phyloP scores from a whole-genome alignment of 2,888 invertebrate genomes.

The Nemotelus pantherinus region DNA sequence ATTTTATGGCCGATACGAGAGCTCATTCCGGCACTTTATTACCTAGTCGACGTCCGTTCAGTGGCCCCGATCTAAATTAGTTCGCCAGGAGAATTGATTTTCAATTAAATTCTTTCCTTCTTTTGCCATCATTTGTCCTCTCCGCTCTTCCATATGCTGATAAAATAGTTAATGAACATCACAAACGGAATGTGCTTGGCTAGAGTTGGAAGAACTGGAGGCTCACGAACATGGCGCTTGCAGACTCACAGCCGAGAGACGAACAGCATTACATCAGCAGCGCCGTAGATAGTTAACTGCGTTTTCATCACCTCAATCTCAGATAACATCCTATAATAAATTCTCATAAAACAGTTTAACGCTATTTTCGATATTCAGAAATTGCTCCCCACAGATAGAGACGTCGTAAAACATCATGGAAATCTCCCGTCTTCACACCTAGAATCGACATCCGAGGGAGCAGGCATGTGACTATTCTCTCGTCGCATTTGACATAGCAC shows the following conservation, averaged over 20 bases:
- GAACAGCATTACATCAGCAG: background rate
- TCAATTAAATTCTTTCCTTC: conserved; percentile 45
- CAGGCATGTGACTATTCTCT: no score
- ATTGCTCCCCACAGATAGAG: conserved; percentile 10
- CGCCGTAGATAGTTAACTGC: background rate
- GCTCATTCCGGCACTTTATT: conserved; percentile 45
- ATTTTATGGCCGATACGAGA: conserved; percentile 49
- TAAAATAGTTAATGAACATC: background rate
- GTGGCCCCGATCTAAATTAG: conserved; percentile 46
- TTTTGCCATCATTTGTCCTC: background rate
- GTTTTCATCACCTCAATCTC: background rate
- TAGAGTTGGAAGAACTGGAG: no score
- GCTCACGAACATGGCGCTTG: no score
- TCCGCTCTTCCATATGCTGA: background rate
- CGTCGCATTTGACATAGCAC: no score
- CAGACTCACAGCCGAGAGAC: no score
- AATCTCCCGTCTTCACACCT: conserved; percentile 3
- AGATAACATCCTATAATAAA: conserved; percentile 19
- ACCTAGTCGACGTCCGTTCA: conserved; percentile 20
- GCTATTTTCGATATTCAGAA: conserved; percentile 18
- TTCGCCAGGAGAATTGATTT: conserved; percentile 46
- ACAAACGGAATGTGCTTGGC: no score
- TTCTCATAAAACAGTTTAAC: conserved; percentile 23
- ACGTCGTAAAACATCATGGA: conserved; percentile 10
- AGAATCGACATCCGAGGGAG: background rate